These are phyloP conservation scores for Siderastrea radians DNA, from an alignment of 92 coral and sea anemone species.

Conservation along the genomic window DNA sequence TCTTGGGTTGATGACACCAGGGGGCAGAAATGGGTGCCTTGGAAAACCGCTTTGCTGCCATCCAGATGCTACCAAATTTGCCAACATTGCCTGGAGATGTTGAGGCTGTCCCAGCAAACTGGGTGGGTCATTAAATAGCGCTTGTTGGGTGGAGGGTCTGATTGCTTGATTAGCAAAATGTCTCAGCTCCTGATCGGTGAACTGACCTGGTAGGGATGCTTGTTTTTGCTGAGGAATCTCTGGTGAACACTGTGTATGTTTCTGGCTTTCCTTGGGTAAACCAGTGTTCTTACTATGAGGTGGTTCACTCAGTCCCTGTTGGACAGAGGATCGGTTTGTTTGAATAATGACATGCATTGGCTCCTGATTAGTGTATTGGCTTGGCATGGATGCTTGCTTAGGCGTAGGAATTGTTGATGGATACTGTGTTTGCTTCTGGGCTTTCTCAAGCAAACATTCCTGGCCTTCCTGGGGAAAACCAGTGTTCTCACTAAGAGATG, in stretches of 20 bases:
- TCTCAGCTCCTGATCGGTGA: neutral
- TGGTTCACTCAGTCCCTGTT: neutral
- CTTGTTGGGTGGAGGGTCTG: neutral
- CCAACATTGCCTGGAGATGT: neutral
- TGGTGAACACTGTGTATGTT: neutral
- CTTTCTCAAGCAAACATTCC: neutral
- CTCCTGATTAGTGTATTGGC: neutral
- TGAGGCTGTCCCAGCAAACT: conserved; percentile 1
- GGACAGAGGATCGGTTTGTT: neutral
- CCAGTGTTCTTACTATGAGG: neutral
- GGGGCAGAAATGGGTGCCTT: conserved; percentile 21
- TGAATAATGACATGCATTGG: neutral
- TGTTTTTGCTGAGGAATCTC: neutral
- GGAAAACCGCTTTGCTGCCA: conserved; percentile 20
- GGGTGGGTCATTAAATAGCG: neutral
- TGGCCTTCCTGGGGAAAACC: neutral
- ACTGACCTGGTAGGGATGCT: neutral
- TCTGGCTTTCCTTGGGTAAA: neutral
- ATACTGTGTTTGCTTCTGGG: neutral
- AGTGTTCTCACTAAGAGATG: neutral
- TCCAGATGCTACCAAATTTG: conserved; percentile 3
- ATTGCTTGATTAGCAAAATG: neutral
- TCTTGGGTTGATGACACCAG: conserved; percentile 5
- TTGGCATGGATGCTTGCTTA: neutral
- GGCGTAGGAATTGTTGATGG: neutral